A percentile compares a stretch with the other conserved stretches of the same genome.
Conservation (phyloP, 2,797 vertebrate species). For the Bufotes viridis region DNA sequence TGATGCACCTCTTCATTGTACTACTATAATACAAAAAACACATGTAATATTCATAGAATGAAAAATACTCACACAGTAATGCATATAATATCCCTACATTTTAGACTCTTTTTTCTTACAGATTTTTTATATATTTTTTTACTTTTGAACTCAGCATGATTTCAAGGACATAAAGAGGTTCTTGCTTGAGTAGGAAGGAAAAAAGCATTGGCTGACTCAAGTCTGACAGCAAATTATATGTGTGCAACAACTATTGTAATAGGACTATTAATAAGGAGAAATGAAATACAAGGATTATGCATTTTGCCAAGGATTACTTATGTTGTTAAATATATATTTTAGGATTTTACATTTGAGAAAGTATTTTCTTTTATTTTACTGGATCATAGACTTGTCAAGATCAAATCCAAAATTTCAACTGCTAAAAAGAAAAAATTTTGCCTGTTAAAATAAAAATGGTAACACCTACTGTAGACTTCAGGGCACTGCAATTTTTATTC, state of each 20-base stretch:
- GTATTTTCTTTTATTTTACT: background rate
- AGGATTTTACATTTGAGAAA: background rate
- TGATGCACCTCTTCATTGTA: too few relatives aligned
- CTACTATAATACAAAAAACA: too few relatives aligned
- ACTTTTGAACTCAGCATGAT: background rate
- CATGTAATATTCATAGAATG: too few relatives aligned
- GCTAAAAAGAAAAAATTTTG: background rate
- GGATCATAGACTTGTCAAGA: background rate
- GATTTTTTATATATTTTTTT: background rate
- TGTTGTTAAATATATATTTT: background rate
- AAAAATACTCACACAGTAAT: too few relatives aligned
- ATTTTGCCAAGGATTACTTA: background rate
- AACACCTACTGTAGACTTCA: too few relatives aligned
- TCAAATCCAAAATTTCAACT: background rate
- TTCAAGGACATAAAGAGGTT: background rate
- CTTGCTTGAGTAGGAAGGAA: background rate
- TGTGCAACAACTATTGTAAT: constrained; percentile 2
- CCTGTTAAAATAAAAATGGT: too few relatives aligned
- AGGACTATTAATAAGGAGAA: background rate
- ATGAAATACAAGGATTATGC: background rate
- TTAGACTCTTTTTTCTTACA: background rate
- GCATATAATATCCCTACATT: too few relatives aligned
- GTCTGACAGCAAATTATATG: constrained; percentile 9
- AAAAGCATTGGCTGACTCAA: background rate
- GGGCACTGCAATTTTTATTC: too few relatives aligned